These are phyloP conservation scores for Phylloscopus whistleri DNA, from an alignment of 2,113 vertebrate species.

Conservation along the genomic window DNA sequence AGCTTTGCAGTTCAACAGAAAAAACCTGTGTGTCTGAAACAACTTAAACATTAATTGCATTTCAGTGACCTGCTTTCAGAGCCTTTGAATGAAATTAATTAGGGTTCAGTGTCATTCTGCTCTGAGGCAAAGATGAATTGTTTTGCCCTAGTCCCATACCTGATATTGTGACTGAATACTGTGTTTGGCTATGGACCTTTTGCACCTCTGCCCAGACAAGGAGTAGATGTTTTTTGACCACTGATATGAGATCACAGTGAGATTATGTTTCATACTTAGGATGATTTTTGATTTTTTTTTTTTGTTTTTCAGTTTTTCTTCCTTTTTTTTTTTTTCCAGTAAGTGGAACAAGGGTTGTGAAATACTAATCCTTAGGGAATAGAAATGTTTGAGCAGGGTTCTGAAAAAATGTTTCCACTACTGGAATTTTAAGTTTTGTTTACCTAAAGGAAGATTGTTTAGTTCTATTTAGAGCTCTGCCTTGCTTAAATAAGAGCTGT, in stretches of 20 bases:
- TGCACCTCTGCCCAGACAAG: not conserved
- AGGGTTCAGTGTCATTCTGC: not conserved
- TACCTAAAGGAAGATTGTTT: not conserved
- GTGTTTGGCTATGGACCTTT: not conserved
- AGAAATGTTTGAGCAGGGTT: not conserved
- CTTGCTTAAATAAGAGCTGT: not conserved
- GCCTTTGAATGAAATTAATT: not conserved
- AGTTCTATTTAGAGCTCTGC: not conserved
- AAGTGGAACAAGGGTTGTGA: not conserved
- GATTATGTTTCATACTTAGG: not conserved
- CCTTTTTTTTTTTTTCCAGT: not conserved
- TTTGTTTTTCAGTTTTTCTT: not conserved
- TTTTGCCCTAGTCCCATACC: not conserved
- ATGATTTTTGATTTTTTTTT: not conserved
- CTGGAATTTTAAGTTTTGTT: not conserved
- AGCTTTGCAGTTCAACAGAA: not conserved
- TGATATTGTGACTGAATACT: not conserved
- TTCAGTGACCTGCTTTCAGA: not conserved
- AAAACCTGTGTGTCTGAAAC: not conserved
- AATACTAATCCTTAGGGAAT: not conserved
- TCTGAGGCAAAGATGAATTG: not conserved
- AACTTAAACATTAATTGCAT: not conserved
- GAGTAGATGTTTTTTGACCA: not conserved
- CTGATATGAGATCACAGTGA: not conserved
- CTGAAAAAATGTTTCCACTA: not conserved